Evolutionary conservation across 2,888 invertebrate genomes (phyloP).

Genomic region (Acleris literana): DNA sequence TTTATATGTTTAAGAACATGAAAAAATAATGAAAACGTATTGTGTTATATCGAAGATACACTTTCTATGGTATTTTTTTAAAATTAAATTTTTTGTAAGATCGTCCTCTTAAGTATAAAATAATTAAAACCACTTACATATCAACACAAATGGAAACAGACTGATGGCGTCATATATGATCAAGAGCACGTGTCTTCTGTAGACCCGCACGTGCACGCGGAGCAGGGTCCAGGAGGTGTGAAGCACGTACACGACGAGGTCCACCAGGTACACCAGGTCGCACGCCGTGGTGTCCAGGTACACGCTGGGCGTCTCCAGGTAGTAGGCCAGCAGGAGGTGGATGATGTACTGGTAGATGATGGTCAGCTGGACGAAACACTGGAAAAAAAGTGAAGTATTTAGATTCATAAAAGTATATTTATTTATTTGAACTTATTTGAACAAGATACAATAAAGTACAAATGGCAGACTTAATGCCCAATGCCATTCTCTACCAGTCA

Average conservation of each 20-base stretch:
- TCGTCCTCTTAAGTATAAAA: too few species aligned
- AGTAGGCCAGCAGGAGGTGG: conserved; percentile 61
- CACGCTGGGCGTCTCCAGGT: conserved; percentile 40
- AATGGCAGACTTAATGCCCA: too few species aligned
- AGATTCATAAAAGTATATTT: not conserved
- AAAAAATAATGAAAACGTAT: too few species aligned
- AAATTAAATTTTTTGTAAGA: too few species aligned
- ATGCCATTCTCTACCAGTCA: too few species aligned
- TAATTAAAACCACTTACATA: conserved; percentile 55
- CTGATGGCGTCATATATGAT: conserved; percentile 58
- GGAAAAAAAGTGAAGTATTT: conserved; percentile 41
- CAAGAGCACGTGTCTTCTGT: conserved; percentile 52
- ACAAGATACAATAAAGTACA: too few species aligned
- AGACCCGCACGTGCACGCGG: conserved; percentile 60
- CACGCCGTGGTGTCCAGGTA: conserved; percentile 49
- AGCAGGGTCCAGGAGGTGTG: conserved; percentile 66
- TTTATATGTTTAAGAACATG: too few species aligned
- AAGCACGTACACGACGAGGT: conserved; percentile 57
- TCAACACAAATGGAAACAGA: conserved; percentile 51
- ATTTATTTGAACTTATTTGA: too few species aligned
- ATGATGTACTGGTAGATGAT: conserved; percentile 58
- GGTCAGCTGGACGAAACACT: conserved; percentile 55
- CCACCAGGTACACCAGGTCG: conserved; percentile 56
- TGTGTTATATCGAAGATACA: too few species aligned
- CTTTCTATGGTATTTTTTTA: too few species aligned